Conservation (phyloP, 2,888 invertebrate species). For the Harpalus rubripes region DNA sequence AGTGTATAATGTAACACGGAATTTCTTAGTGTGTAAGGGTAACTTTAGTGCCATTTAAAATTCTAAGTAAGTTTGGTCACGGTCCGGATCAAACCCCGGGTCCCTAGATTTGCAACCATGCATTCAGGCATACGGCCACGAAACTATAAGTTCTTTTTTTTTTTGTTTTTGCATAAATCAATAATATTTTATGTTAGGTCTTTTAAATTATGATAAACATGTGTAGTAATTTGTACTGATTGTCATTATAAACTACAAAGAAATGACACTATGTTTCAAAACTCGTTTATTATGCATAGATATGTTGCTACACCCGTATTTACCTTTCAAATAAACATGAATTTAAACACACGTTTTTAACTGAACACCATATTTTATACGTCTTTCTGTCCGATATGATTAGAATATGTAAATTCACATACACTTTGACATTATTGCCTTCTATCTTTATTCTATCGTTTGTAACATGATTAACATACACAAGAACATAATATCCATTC, state of each 20-base stretch:
- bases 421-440: neutral
- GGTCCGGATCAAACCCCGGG: no score
- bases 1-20: no score
- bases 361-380: slow-evolving; percentile 25
- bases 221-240: slow-evolving; percentile 16
- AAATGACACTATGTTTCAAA: slow-evolving; percentile 10
- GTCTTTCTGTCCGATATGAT: slow-evolving; percentile 27
- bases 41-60: no score
- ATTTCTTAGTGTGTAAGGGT: no score
- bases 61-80: no score
- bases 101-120: no score
- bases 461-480: neutral
- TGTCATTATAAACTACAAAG: slow-evolving; percentile 8
- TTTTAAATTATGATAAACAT: neutral
- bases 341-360: slow-evolving; percentile 19
- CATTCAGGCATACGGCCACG: no score
- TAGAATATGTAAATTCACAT: slow-evolving; percentile 30
- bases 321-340: slow-evolving; percentile 24
- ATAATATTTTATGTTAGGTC: neutral
- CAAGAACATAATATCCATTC: neutral
- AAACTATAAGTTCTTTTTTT: no score
- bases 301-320: slow-evolving; percentile 15
- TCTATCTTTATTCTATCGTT: neutral
- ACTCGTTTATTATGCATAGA: slow-evolving; percentile 34
- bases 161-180: no score